Conservation (phyloP, 1,140 invertebrate genomes). For the Leptinotarsa undecemlineata region DNA sequence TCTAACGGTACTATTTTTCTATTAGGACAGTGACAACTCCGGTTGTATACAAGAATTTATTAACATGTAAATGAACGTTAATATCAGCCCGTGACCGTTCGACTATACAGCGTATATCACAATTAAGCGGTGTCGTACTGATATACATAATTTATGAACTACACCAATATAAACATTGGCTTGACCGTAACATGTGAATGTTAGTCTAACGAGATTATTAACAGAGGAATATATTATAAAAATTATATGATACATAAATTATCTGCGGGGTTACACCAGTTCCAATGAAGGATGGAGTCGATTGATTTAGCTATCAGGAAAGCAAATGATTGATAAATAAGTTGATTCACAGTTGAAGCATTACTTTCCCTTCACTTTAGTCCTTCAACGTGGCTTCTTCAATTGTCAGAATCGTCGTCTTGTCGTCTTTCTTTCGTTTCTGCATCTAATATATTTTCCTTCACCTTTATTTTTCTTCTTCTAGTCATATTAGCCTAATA, state of each 20-base stretch:
- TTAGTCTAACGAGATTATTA: conserved; percentile 24
- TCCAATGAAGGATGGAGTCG: neutral
- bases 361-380: no score
- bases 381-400: no score
- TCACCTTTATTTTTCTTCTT: no score
- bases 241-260: conserved; percentile 11
- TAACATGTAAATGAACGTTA: conserved; percentile 39
- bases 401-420: no score
- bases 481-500: no score
- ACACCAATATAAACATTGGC: conserved; percentile 30
- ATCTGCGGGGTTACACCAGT: neutral
- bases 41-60: conserved; percentile 27
- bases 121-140: conserved; percentile 42
- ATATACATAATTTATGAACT: conserved; percentile 39
- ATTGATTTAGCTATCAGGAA: neutral
- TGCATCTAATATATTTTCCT: no score
- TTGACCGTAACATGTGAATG: conserved; percentile 18
- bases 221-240: conserved; percentile 23
- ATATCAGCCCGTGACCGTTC: conserved; percentile 25
- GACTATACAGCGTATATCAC: conserved; percentile 34
- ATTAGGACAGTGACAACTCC: conserved; percentile 6
- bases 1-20: conserved; percentile 12
- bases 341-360: no score
- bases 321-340: no score
- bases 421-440: no score